Evolutionary conservation across 2,797 vertebrate species (phyloP), one percentile per base, ranked within the genome.

Genomic region (Chiloscyllium punctatum): DNA sequence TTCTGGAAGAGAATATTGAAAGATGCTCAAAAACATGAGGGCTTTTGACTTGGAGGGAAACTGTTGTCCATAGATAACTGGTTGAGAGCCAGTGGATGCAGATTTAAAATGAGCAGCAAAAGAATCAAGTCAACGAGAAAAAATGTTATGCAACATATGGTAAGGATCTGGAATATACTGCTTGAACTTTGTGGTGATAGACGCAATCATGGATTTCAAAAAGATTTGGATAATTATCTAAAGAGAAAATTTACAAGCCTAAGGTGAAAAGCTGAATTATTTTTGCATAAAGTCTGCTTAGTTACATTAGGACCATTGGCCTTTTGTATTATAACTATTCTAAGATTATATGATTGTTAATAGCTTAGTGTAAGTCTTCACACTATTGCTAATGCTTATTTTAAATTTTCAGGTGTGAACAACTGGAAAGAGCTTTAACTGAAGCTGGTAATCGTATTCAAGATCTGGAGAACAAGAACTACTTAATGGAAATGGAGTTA

Each of bases 401-500:
- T 42, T 92, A 71, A 57, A 71, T 23, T 96, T 96, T 96, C 95
- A 99, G 99, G 96, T 99, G 99, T 96, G 97, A 97, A 91, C 98
- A 98, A 0, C 97, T 99, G 94, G 98, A 99, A 96, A 96, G 97
- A 91, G 98, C 98, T 95, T 96, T 99, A 96, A 97, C 96, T n/a
- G 98, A 99, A 96, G 98, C 98, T 82, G 98, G 97, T 57, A 96
- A 96, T 96, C 97, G 95, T 25, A 97, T 99, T 95, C 97, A 98
- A 96, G 97, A 98, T n/a, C 98, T 99, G 74, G 99, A 99, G 97
- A 98, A 97, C 96, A 98, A 98, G 96, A 99, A 99, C 96, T 97
- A 97, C 92, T 96, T 97, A 37, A 97, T 99, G 96, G 98, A 99
- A 97, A 98, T 97, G 96, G 98, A 99, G 97, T 97, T 99, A 98